Base-by-base conservation (phyloP, 2,888 invertebrate genomes). In the Eucera pruinosa region DNA sequence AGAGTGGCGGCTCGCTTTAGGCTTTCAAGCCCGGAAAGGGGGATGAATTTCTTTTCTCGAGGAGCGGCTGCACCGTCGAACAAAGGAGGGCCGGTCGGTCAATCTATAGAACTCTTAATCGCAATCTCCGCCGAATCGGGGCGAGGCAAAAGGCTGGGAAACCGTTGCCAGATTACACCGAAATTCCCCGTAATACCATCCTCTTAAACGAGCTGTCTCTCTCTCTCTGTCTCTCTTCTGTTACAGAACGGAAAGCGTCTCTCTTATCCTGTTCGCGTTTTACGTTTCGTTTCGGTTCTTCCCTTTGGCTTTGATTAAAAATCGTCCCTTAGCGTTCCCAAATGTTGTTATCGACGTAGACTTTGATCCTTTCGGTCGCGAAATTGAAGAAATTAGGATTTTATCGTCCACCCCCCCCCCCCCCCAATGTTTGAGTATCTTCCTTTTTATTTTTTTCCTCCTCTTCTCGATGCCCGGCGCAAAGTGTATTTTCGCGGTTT, bases 41-140 rank as follows among this genome's bases (percentile, higher is more conserved):
- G 57, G 47, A 65, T 71, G 66, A 36, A 52, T 61, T 65, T 66
- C 69, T 74, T 70, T 72, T 60, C 36, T 66, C 33, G 20, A 9
- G 43, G n/a, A 64, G n/a, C n/a, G 47, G 45, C 30, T 47, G 54
- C 65, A 58, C 7, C 43, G 57, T n/a, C 66, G 70, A 64, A 79
- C 66, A 70, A 79, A 74, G 73, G 23, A 41, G 52, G n/a, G n/a
- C n/a, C n/a, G n/a, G 58, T 13, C 36, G 50, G 36, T 48, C 62
- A 48, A 69, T 36, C 70, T 50, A 70, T 78, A 62, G 74, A 48
- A 50, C 50, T 54, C 62, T 78, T 78, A 79, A 79, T 80, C 79
- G 80, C 80, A 74, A 70, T 70, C 80, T 74, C 65, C 73, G 55
- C 2, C 61, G 69, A 78, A 68, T 64, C 57, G 54, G 33, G 47